A percentile compares a stretch with the other conserved stretches of the same genome.
phyloP scores from a whole-genome alignment of 1,140 invertebrate species.

The Pristionchus pacificus region DNA sequence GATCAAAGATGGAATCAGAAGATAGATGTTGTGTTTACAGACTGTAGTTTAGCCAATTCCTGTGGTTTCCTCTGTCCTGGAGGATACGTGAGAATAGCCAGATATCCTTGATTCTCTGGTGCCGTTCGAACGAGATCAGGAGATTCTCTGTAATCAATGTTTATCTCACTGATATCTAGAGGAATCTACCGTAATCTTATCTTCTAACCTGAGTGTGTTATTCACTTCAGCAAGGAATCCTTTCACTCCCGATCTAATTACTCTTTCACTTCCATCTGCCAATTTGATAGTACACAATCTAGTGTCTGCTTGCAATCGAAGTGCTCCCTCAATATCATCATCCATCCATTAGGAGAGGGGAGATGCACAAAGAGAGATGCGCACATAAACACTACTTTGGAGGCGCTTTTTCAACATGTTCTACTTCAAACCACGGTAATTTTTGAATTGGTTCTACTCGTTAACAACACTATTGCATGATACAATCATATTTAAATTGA shows the following conservation, averaged over 20 bases:
- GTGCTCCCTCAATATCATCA: constrained; percentile 31
- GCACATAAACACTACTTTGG: too few species aligned
- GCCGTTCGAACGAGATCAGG: constrained; percentile 16
- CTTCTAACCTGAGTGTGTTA: background rate
- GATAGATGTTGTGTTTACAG: too few species aligned
- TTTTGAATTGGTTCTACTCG: too few species aligned
- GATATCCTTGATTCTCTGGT: constrained; percentile 22
- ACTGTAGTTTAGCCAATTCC: too few species aligned
- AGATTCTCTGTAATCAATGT: background rate
- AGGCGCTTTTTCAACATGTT: too few species aligned
- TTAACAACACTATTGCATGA: too few species aligned
- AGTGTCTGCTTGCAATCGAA: constrained; percentile 31
- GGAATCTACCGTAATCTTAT: too few species aligned
- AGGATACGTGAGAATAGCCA: constrained; percentile 27
- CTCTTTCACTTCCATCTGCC: constrained; percentile 21
- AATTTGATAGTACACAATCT: constrained; percentile 30
- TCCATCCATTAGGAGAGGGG: too few species aligned
- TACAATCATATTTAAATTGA: too few species aligned
- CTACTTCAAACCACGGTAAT: too few species aligned
- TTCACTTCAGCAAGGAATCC: constrained; percentile 31
- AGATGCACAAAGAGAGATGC: background rate
- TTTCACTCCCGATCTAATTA: constrained; percentile 26
- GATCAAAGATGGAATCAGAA: too few species aligned
- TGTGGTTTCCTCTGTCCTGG: constrained; percentile 14
- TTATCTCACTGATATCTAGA: background rate